phyloP scores from a whole-genome alignment of 1,140 invertebrate genomes.

The Arion vulgaris region DNA sequence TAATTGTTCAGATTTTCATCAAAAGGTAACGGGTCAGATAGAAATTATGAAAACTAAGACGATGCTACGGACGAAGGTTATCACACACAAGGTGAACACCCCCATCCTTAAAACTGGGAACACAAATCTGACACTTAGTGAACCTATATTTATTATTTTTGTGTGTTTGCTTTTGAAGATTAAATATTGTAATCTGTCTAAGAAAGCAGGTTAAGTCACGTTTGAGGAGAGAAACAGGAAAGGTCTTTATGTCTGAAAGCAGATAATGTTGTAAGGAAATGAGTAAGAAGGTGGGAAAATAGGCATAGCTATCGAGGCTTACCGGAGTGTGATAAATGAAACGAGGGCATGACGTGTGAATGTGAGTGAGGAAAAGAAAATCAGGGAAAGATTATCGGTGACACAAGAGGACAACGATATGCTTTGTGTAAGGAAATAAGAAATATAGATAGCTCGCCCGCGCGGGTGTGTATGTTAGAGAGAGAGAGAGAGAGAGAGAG shows the following conservation, averaged over 20 bases:
- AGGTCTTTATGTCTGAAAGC: not conserved
- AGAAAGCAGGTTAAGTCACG: not conserved
- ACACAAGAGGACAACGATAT: not conserved
- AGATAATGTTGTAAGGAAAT: not conserved
- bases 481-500: conserved; percentile 3
- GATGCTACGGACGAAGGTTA: no score
- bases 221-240: not conserved
- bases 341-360: not conserved
- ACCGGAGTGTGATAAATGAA: not conserved
- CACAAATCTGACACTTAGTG: no score
- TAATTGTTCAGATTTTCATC: not conserved
- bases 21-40: no score
- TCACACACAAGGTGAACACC: no score
- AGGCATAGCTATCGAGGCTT: not conserved
- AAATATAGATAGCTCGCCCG: not conserved
- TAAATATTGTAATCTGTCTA: not conserved
- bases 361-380: not conserved
- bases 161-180: not conserved
- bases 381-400: not conserved
- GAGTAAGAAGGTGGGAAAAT: not conserved
- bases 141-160: no score
- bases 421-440: not conserved
- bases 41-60: no score
- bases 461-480: not conserved
- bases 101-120: no score